Evolutionary conservation across 2,113 vertebrate species (phyloP), one percentile per base, ranked within the genome.

Genomic region (Spea multiplicata): DNA sequence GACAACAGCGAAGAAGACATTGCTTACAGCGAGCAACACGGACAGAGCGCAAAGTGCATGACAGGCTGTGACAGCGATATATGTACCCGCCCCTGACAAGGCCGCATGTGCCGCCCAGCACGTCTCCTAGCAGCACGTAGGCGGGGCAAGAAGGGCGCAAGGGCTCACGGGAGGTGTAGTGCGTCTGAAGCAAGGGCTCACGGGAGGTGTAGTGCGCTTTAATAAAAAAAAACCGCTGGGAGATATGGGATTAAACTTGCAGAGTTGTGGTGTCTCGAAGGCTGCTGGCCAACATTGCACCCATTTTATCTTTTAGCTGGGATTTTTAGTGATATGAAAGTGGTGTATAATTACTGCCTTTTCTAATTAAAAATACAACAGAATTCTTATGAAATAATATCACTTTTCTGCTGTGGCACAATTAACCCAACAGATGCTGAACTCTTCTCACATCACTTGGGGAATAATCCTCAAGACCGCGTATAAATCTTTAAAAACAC

Each of bases 41-140:
- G n/a, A 47, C 9, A 4, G 0, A 5, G 14, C 6, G 0, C 48
- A 7, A 71, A 82, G 66, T 44, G 65, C 0, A 45, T 65, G 76
- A 3, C 53, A 4, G 0, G 62, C 44, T 0, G 75, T 3, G 13
- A 64, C 59, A 65, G 16, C 3, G 45, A 44, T 69, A 69, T 76
- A 57, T 59, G 66, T 14, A 76, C 52, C 4, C 44, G 66, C 66
- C 66, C 10, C 7, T 30, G 6, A 8, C 65, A 17, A 14, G 44
- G n/a, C 64, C 16, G 46, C 66, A 5, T 71, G 66, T 76, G 74
- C 68, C 66, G 47, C n/a, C 1, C 48, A 4, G 74, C 74, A 76
- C 74, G 74, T 76, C 48, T 65, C 5, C 9, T 3, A 59, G 55
- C 55, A 3, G 8, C 3, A 57, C 8, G 52, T 30, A 30, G 74